Conservation (phyloP, 2,113 vertebrate species). For the Cavia porcellus region DNA sequence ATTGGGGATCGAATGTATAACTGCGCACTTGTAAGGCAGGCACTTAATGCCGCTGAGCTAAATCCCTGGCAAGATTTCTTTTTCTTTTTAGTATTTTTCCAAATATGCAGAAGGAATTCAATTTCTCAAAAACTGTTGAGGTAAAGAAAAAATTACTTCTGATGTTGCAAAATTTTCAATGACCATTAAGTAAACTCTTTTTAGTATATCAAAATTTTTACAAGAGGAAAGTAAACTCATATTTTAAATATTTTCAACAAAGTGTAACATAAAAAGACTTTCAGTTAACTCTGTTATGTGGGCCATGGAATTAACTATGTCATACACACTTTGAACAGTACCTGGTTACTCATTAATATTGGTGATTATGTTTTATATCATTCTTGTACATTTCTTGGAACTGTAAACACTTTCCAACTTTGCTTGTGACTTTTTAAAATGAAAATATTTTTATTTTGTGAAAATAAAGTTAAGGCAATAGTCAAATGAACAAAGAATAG, state of each 20-base stretch:
- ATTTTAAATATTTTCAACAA: slow-evolving; percentile 63
- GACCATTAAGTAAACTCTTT: slow-evolving; percentile 42
- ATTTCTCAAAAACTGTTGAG: background rate
- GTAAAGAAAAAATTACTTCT: slow-evolving; percentile 44
- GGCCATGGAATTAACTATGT: slow-evolving; percentile 49
- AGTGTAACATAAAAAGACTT: slow-evolving; percentile 56
- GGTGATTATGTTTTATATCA: slow-evolving; percentile 4
- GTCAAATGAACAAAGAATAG: slow-evolving; percentile 43
- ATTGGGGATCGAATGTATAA: no score
- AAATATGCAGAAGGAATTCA: background rate
- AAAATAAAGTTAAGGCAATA: slow-evolving; percentile 41
- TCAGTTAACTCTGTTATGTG: slow-evolving; percentile 23
- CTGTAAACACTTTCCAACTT: slow-evolving; percentile 12
- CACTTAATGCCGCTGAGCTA: no score
- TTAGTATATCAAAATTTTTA: slow-evolving; percentile 26
- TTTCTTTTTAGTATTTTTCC: slow-evolving; percentile 19
- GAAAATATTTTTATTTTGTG: slow-evolving; percentile 55
- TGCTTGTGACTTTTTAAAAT: background rate
- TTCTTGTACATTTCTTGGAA: slow-evolving; percentile 23
- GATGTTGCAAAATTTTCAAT: slow-evolving; percentile 41
- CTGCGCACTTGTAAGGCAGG: no score
- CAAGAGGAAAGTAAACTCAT: slow-evolving; percentile 29
- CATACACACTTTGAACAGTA: slow-evolving; percentile 57
- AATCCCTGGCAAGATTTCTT: background rate
- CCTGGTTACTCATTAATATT: slow-evolving; percentile 67